These are phyloP conservation scores for Numida meleagris DNA, from an alignment of 2,113 vertebrate genomes.

Conservation along the genomic window DNA sequence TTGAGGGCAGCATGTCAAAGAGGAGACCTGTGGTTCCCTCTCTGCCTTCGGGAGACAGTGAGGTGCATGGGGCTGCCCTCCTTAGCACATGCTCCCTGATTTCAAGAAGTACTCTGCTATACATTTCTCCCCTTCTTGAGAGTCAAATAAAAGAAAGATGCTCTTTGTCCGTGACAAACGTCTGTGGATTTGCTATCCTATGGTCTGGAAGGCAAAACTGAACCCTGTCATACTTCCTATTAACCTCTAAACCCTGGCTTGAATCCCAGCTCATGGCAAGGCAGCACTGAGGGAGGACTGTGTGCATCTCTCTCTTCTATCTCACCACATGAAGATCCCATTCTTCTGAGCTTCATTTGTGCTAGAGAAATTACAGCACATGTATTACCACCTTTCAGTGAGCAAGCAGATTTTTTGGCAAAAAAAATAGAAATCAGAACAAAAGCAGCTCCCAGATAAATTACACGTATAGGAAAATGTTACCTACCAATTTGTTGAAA, in stretches of 20 bases:
- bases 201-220: not conserved
- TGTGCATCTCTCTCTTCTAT: not conserved
- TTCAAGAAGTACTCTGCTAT: not conserved
- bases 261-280: not conserved
- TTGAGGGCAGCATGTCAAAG: not conserved
- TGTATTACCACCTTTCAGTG: not conserved
- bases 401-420: not conserved
- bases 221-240: not conserved
- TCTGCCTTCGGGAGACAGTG: not conserved
- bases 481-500: not conserved
- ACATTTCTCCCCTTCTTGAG: not conserved
- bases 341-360: not conserved
- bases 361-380: not conserved
- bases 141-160: not conserved
- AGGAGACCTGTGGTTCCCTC: not conserved
- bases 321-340: not conserved
- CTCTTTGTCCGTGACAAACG: not conserved
- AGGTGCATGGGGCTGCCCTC: rapidly evolving
- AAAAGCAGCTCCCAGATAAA: not conserved
- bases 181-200: not conserved
- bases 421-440: not conserved
- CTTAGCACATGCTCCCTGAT: not conserved
- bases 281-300: not conserved
- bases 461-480: not conserved
- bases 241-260: not conserved